These are phyloP conservation scores for Chelmon rostratus DNA, from an alignment of 2,797 vertebrate species.

Conservation along the genomic window DNA sequence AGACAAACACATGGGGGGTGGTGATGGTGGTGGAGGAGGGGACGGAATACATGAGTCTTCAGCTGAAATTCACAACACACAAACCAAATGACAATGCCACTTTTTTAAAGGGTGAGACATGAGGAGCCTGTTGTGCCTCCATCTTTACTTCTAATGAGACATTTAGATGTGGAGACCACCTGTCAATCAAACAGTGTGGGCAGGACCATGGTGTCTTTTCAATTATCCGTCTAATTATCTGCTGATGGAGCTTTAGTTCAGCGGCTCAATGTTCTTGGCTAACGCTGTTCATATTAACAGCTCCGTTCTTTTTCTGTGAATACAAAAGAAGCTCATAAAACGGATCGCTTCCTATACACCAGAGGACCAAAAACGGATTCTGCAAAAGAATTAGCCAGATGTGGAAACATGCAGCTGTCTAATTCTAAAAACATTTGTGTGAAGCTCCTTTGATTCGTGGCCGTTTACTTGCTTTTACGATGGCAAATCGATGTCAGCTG, in stretches of 20 bases:
- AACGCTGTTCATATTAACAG: neutral
- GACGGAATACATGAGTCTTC: neutral
- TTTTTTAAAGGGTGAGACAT: neutral
- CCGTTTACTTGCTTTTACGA: too few species aligned
- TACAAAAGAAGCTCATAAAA: neutral
- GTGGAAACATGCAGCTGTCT: too few species aligned
- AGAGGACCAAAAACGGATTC: too few species aligned
- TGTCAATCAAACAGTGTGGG: neutral
- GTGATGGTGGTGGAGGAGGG: neutral
- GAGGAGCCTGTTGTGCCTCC: neutral
- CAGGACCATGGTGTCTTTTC: neutral
- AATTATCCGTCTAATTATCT: neutral
- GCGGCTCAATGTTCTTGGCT: neutral
- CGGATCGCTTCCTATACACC: neutral
- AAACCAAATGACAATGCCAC: neutral
- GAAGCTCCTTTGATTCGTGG: too few species aligned
- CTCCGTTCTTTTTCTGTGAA: neutral
- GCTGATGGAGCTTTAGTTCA: neutral
- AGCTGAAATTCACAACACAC: neutral
- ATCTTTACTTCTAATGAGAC: neutral
- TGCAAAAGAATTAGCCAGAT: too few species aligned
- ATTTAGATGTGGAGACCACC: neutral
- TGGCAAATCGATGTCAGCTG: too few species aligned
- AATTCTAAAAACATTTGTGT: too few species aligned
- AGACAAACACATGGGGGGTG: conserved; percentile 15